These are phyloP conservation scores for Neomorphus geoffroyi DNA, from an alignment of 2,797 vertebrate genomes.

Conservation along the genomic window DNA sequence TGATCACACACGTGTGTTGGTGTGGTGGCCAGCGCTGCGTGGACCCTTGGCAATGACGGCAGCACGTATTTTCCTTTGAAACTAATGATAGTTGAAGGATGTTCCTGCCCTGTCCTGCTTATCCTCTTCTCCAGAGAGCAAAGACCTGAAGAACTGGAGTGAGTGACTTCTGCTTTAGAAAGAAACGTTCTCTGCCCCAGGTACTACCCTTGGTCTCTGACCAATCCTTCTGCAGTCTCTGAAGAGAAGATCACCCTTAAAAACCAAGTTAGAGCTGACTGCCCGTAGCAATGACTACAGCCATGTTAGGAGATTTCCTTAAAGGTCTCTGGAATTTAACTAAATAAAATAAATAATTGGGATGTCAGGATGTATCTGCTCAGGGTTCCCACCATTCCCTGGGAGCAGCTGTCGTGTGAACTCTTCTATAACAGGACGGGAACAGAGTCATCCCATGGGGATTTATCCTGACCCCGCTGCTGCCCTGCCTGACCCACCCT, in stretches of 20 bases:
- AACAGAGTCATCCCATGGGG: not conserved
- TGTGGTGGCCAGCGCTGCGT: not conserved
- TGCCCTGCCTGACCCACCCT: conserved; percentile 44
- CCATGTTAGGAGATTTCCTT: not conserved
- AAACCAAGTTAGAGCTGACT: not conserved
- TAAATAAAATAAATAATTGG: not conserved
- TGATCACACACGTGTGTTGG: not conserved
- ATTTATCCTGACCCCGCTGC: not conserved
- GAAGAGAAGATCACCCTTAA: not conserved
- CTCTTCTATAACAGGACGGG: not conserved
- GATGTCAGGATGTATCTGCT: not conserved
- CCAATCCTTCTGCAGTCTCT: not conserved
- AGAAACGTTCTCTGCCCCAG: not conserved
- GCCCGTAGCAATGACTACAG: not conserved
- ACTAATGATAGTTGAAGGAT: not conserved
- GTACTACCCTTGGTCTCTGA: not conserved
- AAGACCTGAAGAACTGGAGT: not conserved
- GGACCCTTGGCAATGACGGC: not conserved
- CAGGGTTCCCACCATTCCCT: not conserved
- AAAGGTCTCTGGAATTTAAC: not conserved
- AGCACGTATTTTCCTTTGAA: not conserved
- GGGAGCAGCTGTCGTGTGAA: not conserved
- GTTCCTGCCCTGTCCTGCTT: not conserved
- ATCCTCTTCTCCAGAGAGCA: not conserved
- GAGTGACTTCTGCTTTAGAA: not conserved